phyloP scores from a whole-genome alignment of 2,797 vertebrate genomes.

The Luscinia luscinia region DNA sequence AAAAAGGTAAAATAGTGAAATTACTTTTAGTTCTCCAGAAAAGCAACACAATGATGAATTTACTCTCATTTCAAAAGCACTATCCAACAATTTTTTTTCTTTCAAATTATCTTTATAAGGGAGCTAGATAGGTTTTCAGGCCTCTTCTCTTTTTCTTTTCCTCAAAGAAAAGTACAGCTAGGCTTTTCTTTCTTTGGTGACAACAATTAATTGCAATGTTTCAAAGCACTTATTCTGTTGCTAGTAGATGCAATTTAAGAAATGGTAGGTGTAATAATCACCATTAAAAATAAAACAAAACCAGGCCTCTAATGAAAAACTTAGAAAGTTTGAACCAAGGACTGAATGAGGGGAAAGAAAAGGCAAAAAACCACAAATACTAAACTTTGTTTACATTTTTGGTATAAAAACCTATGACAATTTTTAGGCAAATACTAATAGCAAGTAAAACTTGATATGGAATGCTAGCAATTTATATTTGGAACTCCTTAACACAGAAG shows the following conservation, averaged over 20 bases:
- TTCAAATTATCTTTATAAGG: not conserved
- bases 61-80: not conserved
- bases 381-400: not conserved
- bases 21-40: not conserved
- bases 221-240: not conserved
- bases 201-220: not conserved
- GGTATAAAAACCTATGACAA: not conserved
- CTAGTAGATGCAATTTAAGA: not conserved
- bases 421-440: not conserved
- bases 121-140: not conserved
- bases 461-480: not conserved
- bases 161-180: not conserved
- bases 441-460: not conserved
- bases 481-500: not conserved
- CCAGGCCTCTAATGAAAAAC: not conserved
- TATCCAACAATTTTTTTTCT: not conserved
- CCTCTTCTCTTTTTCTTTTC: not conserved
- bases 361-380: accelerated
- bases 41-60: not conserved
- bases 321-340: not conserved
- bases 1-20: not conserved
- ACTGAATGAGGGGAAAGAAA: not conserved
- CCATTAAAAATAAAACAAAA: not conserved
- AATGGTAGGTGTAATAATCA: not conserved
- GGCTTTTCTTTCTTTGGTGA: not conserved